Evolutionary conservation across 2,113 vertebrate genomes (phyloP), one percentile per base, ranked within the genome.

Genomic region (Menidia beryllina): DNA sequence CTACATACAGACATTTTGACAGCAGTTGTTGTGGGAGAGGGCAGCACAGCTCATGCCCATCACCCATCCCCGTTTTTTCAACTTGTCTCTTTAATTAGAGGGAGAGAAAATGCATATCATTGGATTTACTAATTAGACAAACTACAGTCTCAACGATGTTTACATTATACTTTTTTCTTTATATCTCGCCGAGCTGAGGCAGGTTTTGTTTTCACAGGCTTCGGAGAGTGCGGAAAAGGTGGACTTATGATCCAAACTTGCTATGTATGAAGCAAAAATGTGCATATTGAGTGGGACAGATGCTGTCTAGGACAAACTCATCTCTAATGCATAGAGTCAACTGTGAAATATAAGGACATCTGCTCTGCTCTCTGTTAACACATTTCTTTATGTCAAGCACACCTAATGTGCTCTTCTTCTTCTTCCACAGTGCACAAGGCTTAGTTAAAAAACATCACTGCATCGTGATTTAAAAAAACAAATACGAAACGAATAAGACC

Each of bases 341-440:
- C 60, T 74, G 81, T 78, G 78, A 86, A 72, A 77, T 30, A 61
- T 54, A 53, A 74, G 70, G 80, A 78, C 75, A 87, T 86, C 81
- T 64, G 79, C 79, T 73, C 26, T 38, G 30, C 51, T 86, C 63
- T 65, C 59, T 23, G 65, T 59, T 86, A 25, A 79, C 43, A 17
- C 25, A 30, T 54, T 67, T 73, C 43, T 72, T 75, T 67, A 68
- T 51, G 59, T 72, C 72, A 62, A 69, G 71, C 61, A 66, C 48
- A 47, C 60, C n/a, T 66, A 59, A 20, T 63, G 24, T 56, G 41
- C 47, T 30, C 0, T 10, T 63, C 64, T 53, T 57, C 52, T 69
- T 8, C 48, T 48, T 63, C 53, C 7, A 9, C 82, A 66, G 62
- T 7, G 51, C 26, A 24, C 25, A 12, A 21, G 45, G 26, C 41